Evolutionary conservation across 2,113 vertebrate species (phyloP), one percentile per base, ranked within the genome.

Genomic region (Phaetusa simplex): DNA sequence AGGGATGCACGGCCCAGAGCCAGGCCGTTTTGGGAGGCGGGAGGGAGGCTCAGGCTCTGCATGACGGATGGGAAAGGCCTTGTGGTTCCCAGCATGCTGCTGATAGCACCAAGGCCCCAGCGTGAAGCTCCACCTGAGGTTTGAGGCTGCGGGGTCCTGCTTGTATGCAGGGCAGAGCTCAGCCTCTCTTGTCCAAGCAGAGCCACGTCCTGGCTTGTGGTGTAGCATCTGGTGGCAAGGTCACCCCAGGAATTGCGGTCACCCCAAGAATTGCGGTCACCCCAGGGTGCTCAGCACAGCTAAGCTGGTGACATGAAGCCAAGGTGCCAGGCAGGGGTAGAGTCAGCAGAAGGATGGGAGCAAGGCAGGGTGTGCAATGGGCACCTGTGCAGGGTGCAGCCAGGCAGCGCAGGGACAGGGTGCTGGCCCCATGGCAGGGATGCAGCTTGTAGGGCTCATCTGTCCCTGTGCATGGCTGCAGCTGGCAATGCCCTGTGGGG

Each of bases 381-480:
- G 29, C 18, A 53, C 42, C 34, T 64, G 38, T 0, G 0, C 4
- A 77, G 40, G 22, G 8, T 47, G 8, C 58, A 73, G 40, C 40
- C 56, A 16, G 32, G 59, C 47, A 74, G 56, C 0, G 0, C 8
- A 36, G 16, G 36, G 59, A 38, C 8, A 34, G 12, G 10, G 12
- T 45, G 38, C 45, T 66, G 56, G 76, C 27, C 36, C 40, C 71
- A 36, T 3, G 14, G 62, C 36, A 62, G 26, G n/a, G n/a, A 64
- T 43, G 27, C 34, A 47, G 34, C 19, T 7, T 0, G 5, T 6
- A 47, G 24, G 12, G 9, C 6, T 73, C 20, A 13, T 40, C 22
- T 79, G 64, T 34, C 23, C 5, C 36, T 27, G 32, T 0, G 0
- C 30, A 43, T 1, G 40, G 58, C 56, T 23, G 4, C 2, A 2